Evolutionary conservation across 2,888 invertebrate species (phyloP).

Genomic region (Syrista parreyssii): DNA sequence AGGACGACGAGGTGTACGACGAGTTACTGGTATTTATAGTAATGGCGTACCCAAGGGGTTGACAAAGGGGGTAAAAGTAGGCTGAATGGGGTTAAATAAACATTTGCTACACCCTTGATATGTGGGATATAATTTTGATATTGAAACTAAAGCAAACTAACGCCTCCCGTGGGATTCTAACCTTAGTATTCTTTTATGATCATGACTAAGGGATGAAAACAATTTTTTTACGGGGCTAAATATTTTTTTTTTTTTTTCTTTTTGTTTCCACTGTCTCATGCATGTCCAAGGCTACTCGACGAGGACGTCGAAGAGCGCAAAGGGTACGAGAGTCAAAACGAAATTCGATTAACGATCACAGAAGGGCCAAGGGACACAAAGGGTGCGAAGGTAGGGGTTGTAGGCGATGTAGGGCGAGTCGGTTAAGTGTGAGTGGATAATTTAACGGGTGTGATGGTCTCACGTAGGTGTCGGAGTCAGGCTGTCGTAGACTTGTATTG

Average conservation of each 20-base stretch:
- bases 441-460: not conserved
- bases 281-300: not conserved
- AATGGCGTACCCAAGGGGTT: not conserved
- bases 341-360: too few species aligned
- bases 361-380: too few species aligned
- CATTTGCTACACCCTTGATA: not conserved
- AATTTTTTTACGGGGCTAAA: not conserved
- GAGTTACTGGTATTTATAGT: not conserved
- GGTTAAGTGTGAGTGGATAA: not conserved
- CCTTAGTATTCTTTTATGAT: too few species aligned
- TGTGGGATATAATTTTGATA: not conserved
- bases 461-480: not conserved
- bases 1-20: not conserved
- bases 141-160: not conserved
- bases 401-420: not conserved
- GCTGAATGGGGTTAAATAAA: not conserved
- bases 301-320: not conserved
- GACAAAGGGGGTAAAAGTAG: not conserved
- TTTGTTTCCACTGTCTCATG: not conserved
- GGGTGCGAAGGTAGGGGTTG: not conserved
- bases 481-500: slow-evolving; percentile 16
- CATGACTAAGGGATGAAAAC: too few species aligned
- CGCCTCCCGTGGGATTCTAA: not conserved
- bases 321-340: not conserved
- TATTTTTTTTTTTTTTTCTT: too few species aligned